phyloP scores from a whole-genome alignment of 2,888 invertebrate species.

The Acanthosepion lycidas region DNA sequence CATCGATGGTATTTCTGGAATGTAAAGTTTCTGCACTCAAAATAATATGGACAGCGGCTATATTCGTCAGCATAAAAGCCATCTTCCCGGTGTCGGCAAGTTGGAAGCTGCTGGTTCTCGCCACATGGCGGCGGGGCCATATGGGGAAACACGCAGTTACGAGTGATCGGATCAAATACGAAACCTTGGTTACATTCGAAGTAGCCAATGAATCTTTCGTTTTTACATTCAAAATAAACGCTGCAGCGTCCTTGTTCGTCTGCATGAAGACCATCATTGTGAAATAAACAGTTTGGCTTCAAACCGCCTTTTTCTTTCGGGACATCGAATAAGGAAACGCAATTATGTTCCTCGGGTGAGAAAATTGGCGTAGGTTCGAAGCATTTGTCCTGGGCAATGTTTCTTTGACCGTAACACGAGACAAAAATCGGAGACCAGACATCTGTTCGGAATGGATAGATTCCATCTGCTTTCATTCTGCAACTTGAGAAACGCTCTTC shows the following conservation, averaged over 20 bases:
- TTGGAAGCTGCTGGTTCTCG: slow-evolving; percentile 53
- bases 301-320: slow-evolving; percentile 57
- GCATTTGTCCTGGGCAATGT: slow-evolving; percentile 57
- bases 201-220: slow-evolving; percentile 54
- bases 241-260: slow-evolving; percentile 59
- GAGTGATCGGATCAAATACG: slow-evolving; percentile 56
- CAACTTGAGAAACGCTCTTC: slow-evolving; percentile 59
- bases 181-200: slow-evolving; percentile 56
- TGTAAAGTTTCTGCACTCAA: slow-evolving; percentile 53
- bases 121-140: slow-evolving; percentile 56
- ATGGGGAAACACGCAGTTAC: slow-evolving; percentile 52
- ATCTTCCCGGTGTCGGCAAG: slow-evolving; percentile 53
- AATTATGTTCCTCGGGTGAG: slow-evolving; percentile 55
- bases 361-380: slow-evolving; percentile 57
- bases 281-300: slow-evolving; percentile 55
- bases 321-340: slow-evolving; percentile 57
- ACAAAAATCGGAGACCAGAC: slow-evolving; percentile 58
- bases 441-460: slow-evolving; percentile 58
- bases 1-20: slow-evolving; percentile 56
- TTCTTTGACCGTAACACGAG: slow-evolving; percentile 59
- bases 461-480: slow-evolving; percentile 59
- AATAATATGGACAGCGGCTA: slow-evolving; percentile 59
- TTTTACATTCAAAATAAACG: slow-evolving; percentile 57
- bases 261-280: slow-evolving; percentile 56
- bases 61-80: slow-evolving; percentile 57